Base-by-base conservation (phyloP, 2,797 vertebrate genomes). In the Pseudochaenichthys georgianus region DNA sequence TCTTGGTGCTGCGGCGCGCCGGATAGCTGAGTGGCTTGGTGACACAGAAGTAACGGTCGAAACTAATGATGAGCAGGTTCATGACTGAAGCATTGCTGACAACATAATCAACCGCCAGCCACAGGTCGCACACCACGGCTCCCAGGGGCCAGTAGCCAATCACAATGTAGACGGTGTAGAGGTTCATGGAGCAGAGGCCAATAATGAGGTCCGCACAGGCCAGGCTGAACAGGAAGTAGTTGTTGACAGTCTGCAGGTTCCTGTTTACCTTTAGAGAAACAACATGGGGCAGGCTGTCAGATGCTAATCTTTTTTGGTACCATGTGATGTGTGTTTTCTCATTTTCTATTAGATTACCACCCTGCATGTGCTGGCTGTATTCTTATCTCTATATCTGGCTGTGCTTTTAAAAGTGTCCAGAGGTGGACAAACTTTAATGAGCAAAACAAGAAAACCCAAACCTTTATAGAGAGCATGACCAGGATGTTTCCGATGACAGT, bases 51-150 rank as follows among this genome's bases (percentile, higher is more conserved):
- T 98, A 99, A 4, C 98, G 95, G 89, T 99, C 98, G 45, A 99
- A 99, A 86, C 98, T 99, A 85, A 99, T 99, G 79, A 99, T 98
- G 68, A 99, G 97, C 45, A 99, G 95, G 93, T 99, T 99, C 98
- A 99, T 98, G 82, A 99, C 98, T 0, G 98, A 99, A 59, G 98
- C 98, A 0, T 99, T 99, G 93, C 98, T 99, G 78, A 97, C 97
- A 43, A 99, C 97, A 0, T 99, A 99, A 90, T 99, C 98, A 31
- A 99, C 94, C n/a, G 97, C 97, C 89, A 99, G 86, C 98, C 98
- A 99, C 73, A 99, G 93, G 93, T 99, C 98, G 0, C 98, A 99
- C 79, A 99, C 96, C 64, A 99, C 95, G 0, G 98, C 95, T 8
- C 98, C 98, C 80, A 99, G 91, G 0, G 98, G 98, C 98, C 98